A percentile compares a stretch with the other conserved stretches of the same genome.
phyloP scores from a whole-genome alignment of 2,797 vertebrate genomes.

The Pristis pectinata region DNA sequence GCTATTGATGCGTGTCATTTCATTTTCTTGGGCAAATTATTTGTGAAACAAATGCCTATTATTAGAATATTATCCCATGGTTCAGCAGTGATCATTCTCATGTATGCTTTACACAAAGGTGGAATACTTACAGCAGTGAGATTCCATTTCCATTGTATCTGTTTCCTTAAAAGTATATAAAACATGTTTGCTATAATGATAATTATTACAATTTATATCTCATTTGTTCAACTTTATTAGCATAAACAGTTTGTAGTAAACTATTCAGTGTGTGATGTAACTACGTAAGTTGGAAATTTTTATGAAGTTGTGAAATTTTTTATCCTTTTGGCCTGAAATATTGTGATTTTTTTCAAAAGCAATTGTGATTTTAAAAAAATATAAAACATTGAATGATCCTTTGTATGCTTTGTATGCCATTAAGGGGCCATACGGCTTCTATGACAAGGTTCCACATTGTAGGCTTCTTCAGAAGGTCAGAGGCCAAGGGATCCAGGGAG shows the following conservation, averaged over 20 bases:
- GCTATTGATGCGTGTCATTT: background rate
- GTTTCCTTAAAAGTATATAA: background rate
- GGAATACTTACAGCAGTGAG: background rate
- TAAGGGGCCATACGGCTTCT: background rate
- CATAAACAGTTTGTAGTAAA: background rate
- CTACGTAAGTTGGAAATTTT: background rate
- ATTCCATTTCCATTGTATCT: background rate
- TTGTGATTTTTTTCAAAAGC: background rate
- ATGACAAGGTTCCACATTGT: too few relatives aligned
- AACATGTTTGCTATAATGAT: background rate
- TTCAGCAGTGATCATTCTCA: background rate
- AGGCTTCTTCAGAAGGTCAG: too few relatives aligned
- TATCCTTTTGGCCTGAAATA: background rate
- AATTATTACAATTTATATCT: background rate
- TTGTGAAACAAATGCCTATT: slow-evolving; percentile 23
- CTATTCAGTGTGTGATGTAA: background rate
- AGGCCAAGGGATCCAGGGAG: too few relatives aligned
- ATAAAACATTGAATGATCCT: background rate
- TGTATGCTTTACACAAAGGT: background rate
- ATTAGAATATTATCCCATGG: background rate
- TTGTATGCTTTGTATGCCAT: background rate
- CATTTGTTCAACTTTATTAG: background rate
- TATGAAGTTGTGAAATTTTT: background rate
- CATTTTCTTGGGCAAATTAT: background rate
- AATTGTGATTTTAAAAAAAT: background rate